Evolutionary conservation across 2,113 vertebrate species (phyloP).

Genomic region (Hippocampus guttulatus): DNA sequence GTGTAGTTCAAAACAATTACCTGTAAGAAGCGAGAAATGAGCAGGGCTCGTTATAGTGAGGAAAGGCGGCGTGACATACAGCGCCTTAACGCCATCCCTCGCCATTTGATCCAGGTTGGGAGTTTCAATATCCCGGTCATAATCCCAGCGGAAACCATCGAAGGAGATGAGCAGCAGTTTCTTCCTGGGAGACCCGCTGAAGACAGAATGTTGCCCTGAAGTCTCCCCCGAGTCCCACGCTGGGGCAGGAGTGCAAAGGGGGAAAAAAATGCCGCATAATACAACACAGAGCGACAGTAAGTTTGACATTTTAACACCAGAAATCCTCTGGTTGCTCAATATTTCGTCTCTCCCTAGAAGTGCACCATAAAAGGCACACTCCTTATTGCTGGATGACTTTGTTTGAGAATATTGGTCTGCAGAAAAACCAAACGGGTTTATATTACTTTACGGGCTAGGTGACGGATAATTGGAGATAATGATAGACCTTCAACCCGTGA

Average conservation of each 20-base stretch:
- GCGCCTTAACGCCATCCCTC: slow-evolving; percentile 75
- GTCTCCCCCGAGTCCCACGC: background rate
- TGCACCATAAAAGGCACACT: background rate
- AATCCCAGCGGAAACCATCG: slow-evolving; percentile 83
- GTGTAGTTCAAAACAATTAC: slow-evolving; percentile 49
- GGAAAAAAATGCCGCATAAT: background rate
- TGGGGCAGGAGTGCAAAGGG: background rate
- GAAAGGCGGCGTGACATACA: slow-evolving; percentile 77
- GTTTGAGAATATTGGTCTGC: background rate
- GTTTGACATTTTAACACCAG: background rate
- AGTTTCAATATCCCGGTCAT: slow-evolving; percentile 75
- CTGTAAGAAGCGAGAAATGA: slow-evolving; percentile 86
- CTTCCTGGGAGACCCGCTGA: slow-evolving; percentile 6
- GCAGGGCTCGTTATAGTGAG: slow-evolving; percentile 80
- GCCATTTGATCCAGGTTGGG: slow-evolving; percentile 80
- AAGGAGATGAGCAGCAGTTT: slow-evolving; percentile 75
- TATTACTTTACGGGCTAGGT: background rate
- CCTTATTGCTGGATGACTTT: too few relatives aligned
- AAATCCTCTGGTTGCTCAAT: background rate
- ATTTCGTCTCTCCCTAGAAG: background rate
- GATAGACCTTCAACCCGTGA: background rate
- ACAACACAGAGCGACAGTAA: slow-evolving; percentile 15
- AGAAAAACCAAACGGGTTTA: background rate
- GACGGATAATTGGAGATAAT: slow-evolving; percentile 2
- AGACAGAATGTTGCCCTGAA: background rate